Evolutionary conservation across 2,797 vertebrate species (phyloP).

Genomic region (Myripristis jacobus): DNA sequence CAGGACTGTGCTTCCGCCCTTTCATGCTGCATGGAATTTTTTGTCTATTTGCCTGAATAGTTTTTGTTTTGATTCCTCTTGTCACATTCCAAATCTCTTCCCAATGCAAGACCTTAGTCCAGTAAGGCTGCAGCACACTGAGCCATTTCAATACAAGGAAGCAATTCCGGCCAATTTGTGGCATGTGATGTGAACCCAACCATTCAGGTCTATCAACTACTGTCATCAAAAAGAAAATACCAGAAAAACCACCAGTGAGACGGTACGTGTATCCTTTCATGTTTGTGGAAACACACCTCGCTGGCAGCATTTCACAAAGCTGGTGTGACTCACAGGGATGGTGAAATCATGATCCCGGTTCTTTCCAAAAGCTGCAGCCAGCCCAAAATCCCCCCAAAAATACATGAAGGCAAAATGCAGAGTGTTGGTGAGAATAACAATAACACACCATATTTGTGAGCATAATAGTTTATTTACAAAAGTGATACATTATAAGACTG

Average conservation of each 20-base stretch:
- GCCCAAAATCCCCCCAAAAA: too few species aligned
- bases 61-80: too few species aligned
- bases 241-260: too few species aligned
- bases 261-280: too few species aligned
- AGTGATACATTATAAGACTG: slow-evolving; percentile 65
- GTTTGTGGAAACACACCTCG: too few species aligned
- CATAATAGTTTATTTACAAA: slow-evolving; percentile 72
- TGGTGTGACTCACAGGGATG: background rate
- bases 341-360: too few species aligned
- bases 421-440: background rate
- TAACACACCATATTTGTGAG: background rate
- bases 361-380: too few species aligned
- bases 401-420: background rate
- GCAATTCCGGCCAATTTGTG: too few species aligned
- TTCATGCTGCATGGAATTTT: background rate
- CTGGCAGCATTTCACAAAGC: accelerated
- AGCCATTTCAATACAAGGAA: too few species aligned
- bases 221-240: accelerated
- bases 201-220: slow-evolving; percentile 27
- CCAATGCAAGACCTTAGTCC: too few species aligned
- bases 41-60: too few species aligned
- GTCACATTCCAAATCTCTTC: too few species aligned
- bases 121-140: background rate
- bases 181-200: background rate
- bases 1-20: background rate